Percentiles rank a stretch among this genome's conserved stretches.
phyloP scores from a whole-genome alignment of 2,113 vertebrate genomes.

The Puffinus mauretanicus region DNA sequence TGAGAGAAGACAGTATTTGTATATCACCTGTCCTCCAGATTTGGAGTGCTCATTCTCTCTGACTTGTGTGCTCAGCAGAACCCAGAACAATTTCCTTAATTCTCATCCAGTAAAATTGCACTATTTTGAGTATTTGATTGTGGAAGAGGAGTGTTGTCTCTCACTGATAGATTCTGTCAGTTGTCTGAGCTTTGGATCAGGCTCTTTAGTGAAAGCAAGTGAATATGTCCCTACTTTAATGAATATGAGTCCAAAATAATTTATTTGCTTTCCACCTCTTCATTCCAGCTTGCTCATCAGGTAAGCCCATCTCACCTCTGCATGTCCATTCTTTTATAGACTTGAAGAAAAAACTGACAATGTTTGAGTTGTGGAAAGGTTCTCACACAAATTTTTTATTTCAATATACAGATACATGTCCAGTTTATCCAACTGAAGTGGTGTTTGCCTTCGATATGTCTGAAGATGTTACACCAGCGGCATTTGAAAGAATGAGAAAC shows the following conservation, averaged over 20 bases:
- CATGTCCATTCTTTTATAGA: neutral
- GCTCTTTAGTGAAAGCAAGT: neutral
- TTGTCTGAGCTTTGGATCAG: neutral
- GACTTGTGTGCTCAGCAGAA: neutral
- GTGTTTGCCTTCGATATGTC: constrained; percentile 88
- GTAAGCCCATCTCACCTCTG: constrained; percentile 23
- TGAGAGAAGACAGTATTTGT: neutral
- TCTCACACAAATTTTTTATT: neutral
- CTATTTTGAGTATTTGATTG: neutral
- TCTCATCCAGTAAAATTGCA: neutral
- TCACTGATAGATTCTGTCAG: neutral
- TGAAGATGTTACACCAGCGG: constrained; percentile 60
- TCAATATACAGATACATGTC: constrained; percentile 72
- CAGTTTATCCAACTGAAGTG: constrained; percentile 83
- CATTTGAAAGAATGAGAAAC: constrained; percentile 82
- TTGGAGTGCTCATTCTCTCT: neutral
- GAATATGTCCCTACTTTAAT: neutral
- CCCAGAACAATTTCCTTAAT: neutral
- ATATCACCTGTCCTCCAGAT: neutral
- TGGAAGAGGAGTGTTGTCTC: neutral
- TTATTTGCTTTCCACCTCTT: neutral
- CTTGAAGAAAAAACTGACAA: neutral
- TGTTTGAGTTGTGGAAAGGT: neutral
- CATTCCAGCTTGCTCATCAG: constrained; percentile 66
- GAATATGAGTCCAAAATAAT: neutral